A percentile compares a stretch with the other conserved stretches of the same genome.
These are phyloP conservation scores for Ectemnius continuus DNA, from an alignment of 2,888 invertebrate genomes.

Conservation along the genomic window DNA sequence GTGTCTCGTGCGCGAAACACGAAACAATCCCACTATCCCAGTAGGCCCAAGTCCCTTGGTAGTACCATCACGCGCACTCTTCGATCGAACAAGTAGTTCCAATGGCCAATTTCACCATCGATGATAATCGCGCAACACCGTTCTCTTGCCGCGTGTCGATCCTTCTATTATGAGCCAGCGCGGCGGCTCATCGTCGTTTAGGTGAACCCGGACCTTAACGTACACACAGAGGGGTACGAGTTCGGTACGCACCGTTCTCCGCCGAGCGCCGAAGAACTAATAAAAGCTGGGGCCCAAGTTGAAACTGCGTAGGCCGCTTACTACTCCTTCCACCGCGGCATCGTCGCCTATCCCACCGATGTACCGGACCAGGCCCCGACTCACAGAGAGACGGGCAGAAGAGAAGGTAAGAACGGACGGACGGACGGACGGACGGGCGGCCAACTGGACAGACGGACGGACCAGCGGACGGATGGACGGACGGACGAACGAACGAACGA, in stretches of 20 bases:
- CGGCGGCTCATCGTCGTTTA: neutral
- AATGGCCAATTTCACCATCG: neutral
- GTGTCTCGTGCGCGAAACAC: too few species aligned
- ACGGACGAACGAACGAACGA: slow-evolving; percentile 25
- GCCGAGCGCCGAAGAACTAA: slow-evolving; percentile 76
- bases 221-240: slow-evolving; percentile 35
- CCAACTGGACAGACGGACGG: slow-evolving; percentile 32
- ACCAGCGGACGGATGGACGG: slow-evolving; percentile 34
- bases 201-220: slow-evolving; percentile 36
- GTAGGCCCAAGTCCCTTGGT: neutral
- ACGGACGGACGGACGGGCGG: slow-evolving; percentile 43
- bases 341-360: slow-evolving; percentile 66
- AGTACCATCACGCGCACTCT: too few species aligned
- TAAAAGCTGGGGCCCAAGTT: slow-evolving; percentile 74
- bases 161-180: neutral
- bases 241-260: slow-evolving; percentile 73
- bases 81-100: neutral
- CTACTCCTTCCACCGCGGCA: slow-evolving; percentile 72
- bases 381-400: slow-evolving; percentile 46
- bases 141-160: slow-evolving; percentile 15
- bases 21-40: too few species aligned
- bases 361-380: slow-evolving; percentile 59
- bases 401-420: slow-evolving; percentile 48
- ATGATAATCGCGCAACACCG: neutral
- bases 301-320: slow-evolving; percentile 76